Base-by-base conservation (phyloP, 92 coral and sea anemone genomes). In the Siderastrea siderea region DNA sequence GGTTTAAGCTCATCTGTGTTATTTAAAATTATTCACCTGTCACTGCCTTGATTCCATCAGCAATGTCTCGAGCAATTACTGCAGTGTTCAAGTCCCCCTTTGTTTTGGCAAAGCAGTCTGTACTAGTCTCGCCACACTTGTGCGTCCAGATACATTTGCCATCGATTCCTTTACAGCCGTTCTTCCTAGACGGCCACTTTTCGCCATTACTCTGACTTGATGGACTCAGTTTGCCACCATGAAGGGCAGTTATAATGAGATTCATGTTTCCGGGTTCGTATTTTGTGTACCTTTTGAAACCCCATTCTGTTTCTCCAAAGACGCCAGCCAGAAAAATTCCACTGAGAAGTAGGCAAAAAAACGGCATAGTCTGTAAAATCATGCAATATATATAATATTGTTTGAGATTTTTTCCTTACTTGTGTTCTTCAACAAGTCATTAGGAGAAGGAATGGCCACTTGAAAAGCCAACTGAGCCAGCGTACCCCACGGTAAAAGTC, bases 251-350 rank as follows among this genome's bases (percentile, higher is more conserved):
- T 6, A 84, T 75, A 43, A 84, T 62, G 67, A 84, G 69, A 19
- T 75, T 50, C 75, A 84, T 84, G 54, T 77, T 64, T 2, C 88
- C 88, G 6, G 64, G 88, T 14, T 84, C 82, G 55, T 84, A 84
- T 57, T 48, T 44, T 3, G 88, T 75, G 49, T 75, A 84, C 3
- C 11, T 7, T 38, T 74, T 26, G 16, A 48, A 62, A 49, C 88
- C 88, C 49, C 50, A 43, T 2, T 63, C 45, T 1, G 71, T 71
- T 57, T 2, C 69, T 83, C 57, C 70, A 9, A 47, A 47, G 55
- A 78, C 15, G 4, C 69, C 69, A 60, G 82, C 44, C 43, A 62
- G 45, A 61, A 60, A 78, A 45, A 47, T 62, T 1, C 69, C 70
- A 47, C 52, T 61, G 70, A 78, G 45, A 3, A 78, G 7, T 1